Evolutionary conservation across 2,888 invertebrate genomes (phyloP), one percentile per base, ranked within the genome.

Genomic region (Xylophagus ater): DNA sequence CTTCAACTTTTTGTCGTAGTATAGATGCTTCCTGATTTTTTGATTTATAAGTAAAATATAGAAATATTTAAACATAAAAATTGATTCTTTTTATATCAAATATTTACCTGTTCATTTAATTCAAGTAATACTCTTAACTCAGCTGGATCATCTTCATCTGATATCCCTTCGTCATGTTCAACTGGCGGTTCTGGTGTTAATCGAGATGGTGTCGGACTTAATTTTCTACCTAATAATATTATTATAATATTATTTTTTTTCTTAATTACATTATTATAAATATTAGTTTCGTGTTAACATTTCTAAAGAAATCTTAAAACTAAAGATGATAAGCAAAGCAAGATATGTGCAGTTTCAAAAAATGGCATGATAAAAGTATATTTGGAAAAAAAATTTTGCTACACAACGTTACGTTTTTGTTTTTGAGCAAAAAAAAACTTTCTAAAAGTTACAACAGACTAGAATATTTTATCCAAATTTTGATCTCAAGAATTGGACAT

Each of bases 111-210:
- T 64, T 92, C 90, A 57, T 85, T 84, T 33, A 90, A 71, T 62
- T 92, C 92, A 36, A 93, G 67, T 49, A 90, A 77, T 26, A 92
- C 71, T 53, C 86, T 78, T 42, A 90, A 65, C 60, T 92, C 89
- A 14, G 83, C 76, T 10, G 81, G 78, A 63, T 87, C 85, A 51
- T 88, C 88, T 54, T 81, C 77, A 53, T 81, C 82, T 7, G 81
- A 78, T 46, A 76, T 77, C 37, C 78, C 76, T 56, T 80, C 81
- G 55, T 80, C 78, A 55, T 81, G 81, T 53, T 80, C 81, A 47
- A 75, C 71, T 31, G 69, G 60, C 31, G 73, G 72, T 52, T 78
- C 77, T 50, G 78, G 74, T 13, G 74, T 71, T 40, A 78, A 68
- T 56, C 76, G 68, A 37, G 73, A 73, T 32, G 77, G 74, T 36